phyloP scores from a whole-genome alignment of 2,797 vertebrate species.

The Cottoperca gobio region DNA sequence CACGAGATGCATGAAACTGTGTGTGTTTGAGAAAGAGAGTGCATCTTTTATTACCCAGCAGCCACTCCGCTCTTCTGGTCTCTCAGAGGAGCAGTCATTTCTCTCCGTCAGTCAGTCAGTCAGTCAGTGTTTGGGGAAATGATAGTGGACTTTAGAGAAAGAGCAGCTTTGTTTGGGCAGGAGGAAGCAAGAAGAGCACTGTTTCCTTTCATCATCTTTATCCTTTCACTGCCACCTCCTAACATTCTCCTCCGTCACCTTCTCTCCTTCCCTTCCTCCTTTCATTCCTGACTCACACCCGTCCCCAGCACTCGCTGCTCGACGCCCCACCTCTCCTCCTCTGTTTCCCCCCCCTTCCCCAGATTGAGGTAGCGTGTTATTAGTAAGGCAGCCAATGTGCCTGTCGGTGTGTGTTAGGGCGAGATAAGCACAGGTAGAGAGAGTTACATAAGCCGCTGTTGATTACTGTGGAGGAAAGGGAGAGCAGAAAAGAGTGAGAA shows the following conservation, averaged over 20 bases:
- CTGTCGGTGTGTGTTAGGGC: constrained; percentile 82
- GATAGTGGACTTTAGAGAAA: constrained; percentile 74
- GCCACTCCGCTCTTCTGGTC: constrained; percentile 57
- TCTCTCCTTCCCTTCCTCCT: constrained; percentile 56
- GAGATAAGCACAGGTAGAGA: constrained; percentile 88
- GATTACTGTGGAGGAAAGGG: constrained; percentile 83
- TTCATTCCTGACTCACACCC: constrained; percentile 47
- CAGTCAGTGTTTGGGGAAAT: constrained; percentile 78
- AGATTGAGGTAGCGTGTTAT: constrained; percentile 79
- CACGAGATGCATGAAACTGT: constrained; percentile 19
- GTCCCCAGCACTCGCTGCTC: constrained; percentile 20
- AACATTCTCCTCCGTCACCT: constrained; percentile 72
- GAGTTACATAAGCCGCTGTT: constrained; percentile 85
- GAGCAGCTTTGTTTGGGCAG: constrained; percentile 76
- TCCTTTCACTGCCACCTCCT: constrained; percentile 73
- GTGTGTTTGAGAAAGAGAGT: constrained; percentile 17
- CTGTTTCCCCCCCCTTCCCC: constrained; percentile 46
- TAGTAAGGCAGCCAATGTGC: constrained; percentile 85
- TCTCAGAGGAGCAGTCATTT: constrained; percentile 75
- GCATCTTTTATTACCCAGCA: constrained; percentile 76
- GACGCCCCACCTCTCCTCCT: constrained; percentile 32
- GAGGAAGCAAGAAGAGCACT: constrained; percentile 71
- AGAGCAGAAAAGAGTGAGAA: constrained; percentile 60
- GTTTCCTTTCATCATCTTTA: constrained; percentile 78
- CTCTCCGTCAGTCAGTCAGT: constrained; percentile 77